Base-by-base conservation (phyloP, 1,140 invertebrate species). In the Penaeus japonicus region DNA sequence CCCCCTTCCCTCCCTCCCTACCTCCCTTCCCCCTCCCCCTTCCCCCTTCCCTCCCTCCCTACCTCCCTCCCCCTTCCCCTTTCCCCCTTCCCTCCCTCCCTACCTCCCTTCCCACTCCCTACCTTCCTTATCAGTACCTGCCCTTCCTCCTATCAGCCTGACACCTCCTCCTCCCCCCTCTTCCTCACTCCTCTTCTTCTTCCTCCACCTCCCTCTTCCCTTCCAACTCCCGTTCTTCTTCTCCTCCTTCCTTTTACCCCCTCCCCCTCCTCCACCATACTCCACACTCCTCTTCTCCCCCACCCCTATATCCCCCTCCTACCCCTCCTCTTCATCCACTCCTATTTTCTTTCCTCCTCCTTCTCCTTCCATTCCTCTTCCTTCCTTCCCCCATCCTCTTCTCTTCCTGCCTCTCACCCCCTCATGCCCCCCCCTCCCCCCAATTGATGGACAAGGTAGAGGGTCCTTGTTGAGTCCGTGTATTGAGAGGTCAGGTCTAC, bases 381-480 rank as follows among this genome's bases (percentile, higher is more conserved):
- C 81, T n/a, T 27, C 17, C 81, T 2, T 18, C 30, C 53, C 12
- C 55, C 10, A 24, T 4, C 27, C 12, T 39, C 53, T 65, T 24
- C 32, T 47, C 12, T 2, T 27, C 62, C 70, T 30, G 7, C 47
- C 3, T 47, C 12, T 4, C 62, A 4, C 3, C 20, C 4, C 47
- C 55, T 20, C 18, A 22, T 59, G 32, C 20, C 70, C 65, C 24
- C 59, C 53, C 47, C 47, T 15, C 22, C 81, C 39, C 54, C 54
- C 54, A 53, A 54, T 87, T 87, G 70, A 87, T 87, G 77, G 47
- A 35, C 57, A 27, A 65, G 24, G 57, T 24, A 22, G 47, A 77
- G 24, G 30, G 77, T 30, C 54, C 77, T 88, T 77, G 81, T 84
- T 83, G 87, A 70, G 57, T 24, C 70, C 53, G 77, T 18, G 57